Conservation (phyloP, 2,113 vertebrate species). For the Phodopus roborovskii region DNA sequence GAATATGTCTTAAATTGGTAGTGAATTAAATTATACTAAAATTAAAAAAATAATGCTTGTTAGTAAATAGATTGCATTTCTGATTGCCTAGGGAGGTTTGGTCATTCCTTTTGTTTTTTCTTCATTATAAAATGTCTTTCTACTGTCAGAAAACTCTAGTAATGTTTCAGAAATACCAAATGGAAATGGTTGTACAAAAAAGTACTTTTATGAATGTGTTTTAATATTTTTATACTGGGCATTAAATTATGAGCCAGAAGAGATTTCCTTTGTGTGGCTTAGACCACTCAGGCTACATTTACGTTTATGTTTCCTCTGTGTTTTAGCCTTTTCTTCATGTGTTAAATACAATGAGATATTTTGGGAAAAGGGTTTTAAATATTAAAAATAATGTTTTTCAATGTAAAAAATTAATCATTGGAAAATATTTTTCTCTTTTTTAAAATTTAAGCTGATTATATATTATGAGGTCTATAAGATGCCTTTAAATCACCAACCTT, state of each 20-base stretch:
- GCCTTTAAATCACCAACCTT: slow-evolving; percentile 16
- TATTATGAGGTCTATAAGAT: not conserved
- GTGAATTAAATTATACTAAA: not conserved
- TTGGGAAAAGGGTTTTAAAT: not conserved
- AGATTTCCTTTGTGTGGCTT: slow-evolving; percentile 16
- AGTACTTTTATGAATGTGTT: slow-evolving; percentile 27
- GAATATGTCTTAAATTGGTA: slow-evolving; percentile 25
- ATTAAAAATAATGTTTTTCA: slow-evolving; percentile 16
- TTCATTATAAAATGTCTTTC: not conserved
- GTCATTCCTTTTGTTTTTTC: not conserved
- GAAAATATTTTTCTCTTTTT: slow-evolving; percentile 8
- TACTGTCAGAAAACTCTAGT: slow-evolving; percentile 9
- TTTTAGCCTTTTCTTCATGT: not conserved
- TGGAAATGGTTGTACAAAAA: slow-evolving; percentile 34
- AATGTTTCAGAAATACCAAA: slow-evolving; percentile 42
- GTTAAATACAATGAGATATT: not conserved
- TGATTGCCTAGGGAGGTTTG: not conserved
- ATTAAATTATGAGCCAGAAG: slow-evolving; percentile 11
- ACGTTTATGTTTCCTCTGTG: not conserved
- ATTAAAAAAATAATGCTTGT: not conserved
- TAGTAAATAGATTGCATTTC: slow-evolving; percentile 54
- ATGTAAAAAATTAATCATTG: slow-evolving; percentile 6
- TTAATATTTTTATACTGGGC: slow-evolving; percentile 9
- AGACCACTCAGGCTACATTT: slow-evolving; percentile 4
- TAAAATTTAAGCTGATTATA: slow-evolving; percentile 22